These are phyloP conservation scores for Sebastes oblongus DNA, from an alignment of 2,797 vertebrate species.

Conservation along the genomic window DNA sequence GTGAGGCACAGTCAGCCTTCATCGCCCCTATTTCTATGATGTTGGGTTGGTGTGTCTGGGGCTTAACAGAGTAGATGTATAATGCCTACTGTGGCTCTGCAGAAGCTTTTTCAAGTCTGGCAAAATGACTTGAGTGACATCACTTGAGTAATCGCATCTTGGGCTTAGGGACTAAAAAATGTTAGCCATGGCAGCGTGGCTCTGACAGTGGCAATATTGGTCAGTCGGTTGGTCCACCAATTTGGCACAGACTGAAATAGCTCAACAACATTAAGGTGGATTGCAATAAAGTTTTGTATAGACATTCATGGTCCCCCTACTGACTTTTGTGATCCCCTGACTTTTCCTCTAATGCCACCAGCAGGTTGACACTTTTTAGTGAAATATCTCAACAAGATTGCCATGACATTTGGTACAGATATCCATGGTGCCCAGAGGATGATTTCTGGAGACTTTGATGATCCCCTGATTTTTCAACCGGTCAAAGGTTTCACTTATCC, in stretches of 20 bases:
- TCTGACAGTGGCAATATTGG: background rate
- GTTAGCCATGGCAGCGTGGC: background rate
- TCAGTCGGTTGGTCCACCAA: background rate
- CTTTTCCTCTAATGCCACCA: background rate
- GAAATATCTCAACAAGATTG: background rate
- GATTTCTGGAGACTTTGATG: background rate
- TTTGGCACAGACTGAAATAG: background rate
- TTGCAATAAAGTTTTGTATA: background rate
- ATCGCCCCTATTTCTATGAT: too few species aligned
- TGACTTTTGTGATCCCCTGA: background rate
- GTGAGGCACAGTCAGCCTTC: too few species aligned
- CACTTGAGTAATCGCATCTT: background rate
- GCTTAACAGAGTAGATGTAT: background rate
- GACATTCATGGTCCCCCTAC: background rate
- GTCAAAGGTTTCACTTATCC: background rate
- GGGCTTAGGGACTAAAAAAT: background rate
- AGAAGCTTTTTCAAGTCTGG: background rate
- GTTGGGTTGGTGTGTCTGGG: too few species aligned
- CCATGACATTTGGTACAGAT: background rate
- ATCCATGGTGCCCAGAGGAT: background rate
- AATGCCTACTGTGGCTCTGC: background rate
- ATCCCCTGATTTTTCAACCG: background rate
- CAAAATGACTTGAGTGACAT: background rate
- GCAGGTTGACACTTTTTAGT: background rate
- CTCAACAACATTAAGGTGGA: background rate